These are phyloP conservation scores for Nephrotoma guestfalica DNA, from an alignment of 2,888 invertebrate genomes.

Conservation along the genomic window DNA sequence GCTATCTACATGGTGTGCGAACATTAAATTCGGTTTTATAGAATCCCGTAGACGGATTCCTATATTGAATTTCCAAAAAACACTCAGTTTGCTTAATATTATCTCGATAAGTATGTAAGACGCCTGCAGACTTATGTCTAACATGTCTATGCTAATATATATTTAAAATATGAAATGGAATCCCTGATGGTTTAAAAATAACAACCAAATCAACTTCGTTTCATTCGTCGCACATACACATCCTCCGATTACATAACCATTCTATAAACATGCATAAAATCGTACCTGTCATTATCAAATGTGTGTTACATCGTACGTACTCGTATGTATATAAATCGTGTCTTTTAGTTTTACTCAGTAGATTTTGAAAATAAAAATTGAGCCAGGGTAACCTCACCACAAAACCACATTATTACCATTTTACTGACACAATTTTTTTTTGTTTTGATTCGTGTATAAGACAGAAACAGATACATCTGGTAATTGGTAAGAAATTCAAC, in stretches of 20 bases:
- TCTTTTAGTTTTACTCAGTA: background rate
- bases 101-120: background rate
- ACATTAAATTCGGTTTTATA: background rate
- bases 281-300: background rate
- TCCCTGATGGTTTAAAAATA: background rate
- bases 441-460: background rate
- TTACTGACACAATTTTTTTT: background rate
- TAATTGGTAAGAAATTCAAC: background rate
- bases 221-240: background rate
- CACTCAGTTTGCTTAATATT: background rate
- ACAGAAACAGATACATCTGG: background rate
- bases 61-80: background rate
- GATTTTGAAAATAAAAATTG: background rate
- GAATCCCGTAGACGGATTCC: background rate
- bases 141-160: background rate
- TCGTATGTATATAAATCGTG: background rate
- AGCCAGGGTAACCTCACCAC: background rate
- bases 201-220: background rate
- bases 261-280: background rate
- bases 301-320: background rate
- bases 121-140: background rate
- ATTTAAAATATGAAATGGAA: background rate
- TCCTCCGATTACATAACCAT: background rate
- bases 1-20: background rate
- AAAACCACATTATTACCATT: background rate